Evolutionary conservation across 2,113 vertebrate genomes (phyloP).

Genomic region (Colossoma macropomum): DNA sequence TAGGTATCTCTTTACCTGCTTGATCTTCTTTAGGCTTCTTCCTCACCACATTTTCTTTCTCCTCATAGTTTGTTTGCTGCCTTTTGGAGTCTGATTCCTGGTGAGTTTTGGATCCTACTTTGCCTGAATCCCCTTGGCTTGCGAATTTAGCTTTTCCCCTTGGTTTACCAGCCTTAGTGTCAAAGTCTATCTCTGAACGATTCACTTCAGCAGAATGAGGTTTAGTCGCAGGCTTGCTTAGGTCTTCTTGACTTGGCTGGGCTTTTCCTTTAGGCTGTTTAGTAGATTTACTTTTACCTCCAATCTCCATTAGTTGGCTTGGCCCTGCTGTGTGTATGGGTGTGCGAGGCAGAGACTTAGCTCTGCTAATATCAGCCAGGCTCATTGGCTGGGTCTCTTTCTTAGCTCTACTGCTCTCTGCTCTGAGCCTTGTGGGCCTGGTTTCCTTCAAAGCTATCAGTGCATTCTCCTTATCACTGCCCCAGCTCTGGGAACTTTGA

Average conservation of each 20-base stretch:
- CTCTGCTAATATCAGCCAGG: slow-evolving; percentile 32
- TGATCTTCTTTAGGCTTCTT: slow-evolving; percentile 4
- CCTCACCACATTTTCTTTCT: slow-evolving; percentile 13
- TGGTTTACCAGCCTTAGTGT: not conserved
- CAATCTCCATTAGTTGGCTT: slow-evolving; percentile 12
- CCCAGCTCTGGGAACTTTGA: slow-evolving; percentile 45
- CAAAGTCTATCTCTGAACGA: not conserved
- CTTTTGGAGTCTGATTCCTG: slow-evolving; percentile 29
- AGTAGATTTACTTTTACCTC: slow-evolving; percentile 18
- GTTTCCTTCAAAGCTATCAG: slow-evolving; percentile 37
- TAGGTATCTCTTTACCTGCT: slow-evolving; percentile 20
- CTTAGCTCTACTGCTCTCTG: not conserved
- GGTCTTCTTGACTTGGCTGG: not conserved
- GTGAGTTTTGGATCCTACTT: slow-evolving; percentile 9
- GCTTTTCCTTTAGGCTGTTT: slow-evolving; percentile 18
- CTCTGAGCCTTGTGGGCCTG: slow-evolving; percentile 28
- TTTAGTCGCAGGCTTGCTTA: not conserved
- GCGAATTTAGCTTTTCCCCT: slow-evolving; percentile 11
- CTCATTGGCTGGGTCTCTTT: slow-evolving; percentile 10
- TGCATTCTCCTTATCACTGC: slow-evolving; percentile 61
- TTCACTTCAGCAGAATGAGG: slow-evolving; percentile 1
- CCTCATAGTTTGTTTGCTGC: slow-evolving; percentile 1
- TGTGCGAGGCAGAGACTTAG: slow-evolving; percentile 9
- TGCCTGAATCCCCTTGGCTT: not conserved
- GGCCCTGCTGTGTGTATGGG: slow-evolving; percentile 19